A percentile compares a stretch with the other conserved stretches of the same genome.
phyloP scores from a whole-genome alignment of 2,113 vertebrate species.

The Lycocorax pyrrhopterus region DNA sequence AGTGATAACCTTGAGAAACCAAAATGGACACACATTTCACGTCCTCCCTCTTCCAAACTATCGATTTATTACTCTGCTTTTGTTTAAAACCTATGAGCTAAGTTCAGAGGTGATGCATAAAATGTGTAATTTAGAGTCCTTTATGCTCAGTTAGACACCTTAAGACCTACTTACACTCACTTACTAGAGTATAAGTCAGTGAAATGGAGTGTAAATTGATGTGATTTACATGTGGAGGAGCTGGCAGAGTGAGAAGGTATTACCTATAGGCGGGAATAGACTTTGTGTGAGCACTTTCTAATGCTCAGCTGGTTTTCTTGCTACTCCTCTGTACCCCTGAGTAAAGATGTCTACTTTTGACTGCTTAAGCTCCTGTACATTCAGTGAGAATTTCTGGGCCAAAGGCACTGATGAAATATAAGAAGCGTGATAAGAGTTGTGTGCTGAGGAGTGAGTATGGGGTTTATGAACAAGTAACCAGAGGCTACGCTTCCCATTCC shows the following conservation, averaged over 20 bases:
- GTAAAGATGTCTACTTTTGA: background rate
- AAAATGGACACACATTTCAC: constrained; percentile 9
- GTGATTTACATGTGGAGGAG: constrained; percentile 30
- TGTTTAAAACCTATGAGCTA: constrained; percentile 30
- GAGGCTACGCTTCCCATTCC: background rate
- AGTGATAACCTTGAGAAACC: background rate
- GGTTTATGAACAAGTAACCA: background rate
- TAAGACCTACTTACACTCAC: constrained; percentile 33
- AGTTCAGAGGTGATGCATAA: constrained; percentile 48
- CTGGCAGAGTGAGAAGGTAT: background rate
- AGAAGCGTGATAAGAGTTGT: background rate
- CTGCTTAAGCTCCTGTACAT: background rate
- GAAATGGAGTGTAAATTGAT: constrained; percentile 47
- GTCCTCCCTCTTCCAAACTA: background rate
- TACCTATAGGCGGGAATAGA: background rate
- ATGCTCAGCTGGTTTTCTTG: background rate
- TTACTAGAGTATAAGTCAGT: constrained; percentile 41
- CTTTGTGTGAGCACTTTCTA: background rate
- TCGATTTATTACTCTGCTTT: background rate
- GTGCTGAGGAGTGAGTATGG: background rate
- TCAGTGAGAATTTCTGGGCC: background rate
- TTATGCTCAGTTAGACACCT: constrained; percentile 44
- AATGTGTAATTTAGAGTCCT: constrained; percentile 14
- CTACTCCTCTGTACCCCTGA: background rate
- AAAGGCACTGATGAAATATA: background rate